Base-by-base conservation (phyloP, 92 coral and sea anemone genomes). In the Scolanthus callimorphus region DNA sequence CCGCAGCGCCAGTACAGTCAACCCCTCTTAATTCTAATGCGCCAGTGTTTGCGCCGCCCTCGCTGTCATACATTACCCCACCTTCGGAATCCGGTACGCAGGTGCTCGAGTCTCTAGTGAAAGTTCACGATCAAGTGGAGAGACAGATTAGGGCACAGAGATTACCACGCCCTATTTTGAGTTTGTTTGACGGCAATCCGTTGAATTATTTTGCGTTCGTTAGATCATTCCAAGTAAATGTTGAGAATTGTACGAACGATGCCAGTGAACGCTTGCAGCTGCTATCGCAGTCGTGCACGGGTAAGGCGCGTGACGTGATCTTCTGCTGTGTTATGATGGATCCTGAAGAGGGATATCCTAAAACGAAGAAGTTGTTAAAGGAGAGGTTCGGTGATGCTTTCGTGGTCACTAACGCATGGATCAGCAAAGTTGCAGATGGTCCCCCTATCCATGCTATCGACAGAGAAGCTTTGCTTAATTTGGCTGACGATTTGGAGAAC, bases 321-420 rank as follows among this genome's bases (percentile, higher is more conserved):
- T 55, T 30, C 28, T 57, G 69, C 61, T 64, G 79, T 38, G 47
- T 26, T 17, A 54, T 70, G 66, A 27, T 78, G 72, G 29, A 70
- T 46, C 51, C 67, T 0, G 55, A 44, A n/a, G 60, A 70, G 23
- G 73, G 78, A 13, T 70, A 70, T 54, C 4, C 25, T 4, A 58
- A 51, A 46, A 79, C 85, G n/a, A 59, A 59, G 66, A 54, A 31
- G 44, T 60, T 79, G 29, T 48, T 79, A 34, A 55, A 79, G 43
- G 50, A 62, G 27, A 51, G 74, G 0, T 70, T 62, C n/a, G 79
- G 85, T 10, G 79, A 78, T 28, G 34, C 29, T 21, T 78, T 53
- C 25, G 39, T 71, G 31, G 61, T 80, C 44, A 31, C 85, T 0
- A 67, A 79, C 30, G 85, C 85, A 2, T 79, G 80, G 85, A 58